A percentile compares a stretch with the other conserved stretches of the same genome.
These are phyloP conservation scores for Camponotus fellah DNA, from an alignment of 2,888 invertebrate genomes.

Conservation along the genomic window DNA sequence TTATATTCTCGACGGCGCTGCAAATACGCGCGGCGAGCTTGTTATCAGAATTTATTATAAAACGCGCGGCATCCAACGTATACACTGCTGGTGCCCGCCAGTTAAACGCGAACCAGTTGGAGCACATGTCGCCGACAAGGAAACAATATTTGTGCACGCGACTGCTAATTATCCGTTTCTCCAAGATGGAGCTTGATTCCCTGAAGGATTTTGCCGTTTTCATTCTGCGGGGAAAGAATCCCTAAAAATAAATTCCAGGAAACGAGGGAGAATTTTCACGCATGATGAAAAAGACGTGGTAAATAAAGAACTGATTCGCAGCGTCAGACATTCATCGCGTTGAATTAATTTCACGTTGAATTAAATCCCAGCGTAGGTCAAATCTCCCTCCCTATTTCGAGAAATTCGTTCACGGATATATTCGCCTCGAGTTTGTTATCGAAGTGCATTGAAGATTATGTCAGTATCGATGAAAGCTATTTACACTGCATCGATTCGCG, in stretches of 20 bases:
- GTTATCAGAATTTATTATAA: slow-evolving; percentile 56
- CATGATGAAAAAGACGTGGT: neutral
- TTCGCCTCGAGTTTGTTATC: no score
- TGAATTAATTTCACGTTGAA: neutral
- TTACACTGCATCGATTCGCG: slow-evolving; percentile 9
- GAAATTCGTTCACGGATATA: neutral
- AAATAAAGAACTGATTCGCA: neutral
- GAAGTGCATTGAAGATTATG: neutral
- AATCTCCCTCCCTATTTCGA: neutral
- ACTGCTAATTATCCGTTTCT: neutral
- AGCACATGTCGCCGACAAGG: neutral
- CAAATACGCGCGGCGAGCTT: slow-evolving; percentile 39
- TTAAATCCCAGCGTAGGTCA: no score
- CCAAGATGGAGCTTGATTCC: neutral
- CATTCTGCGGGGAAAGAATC: neutral
- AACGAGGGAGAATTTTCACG: neutral
- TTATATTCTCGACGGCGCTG: slow-evolving; percentile 45
- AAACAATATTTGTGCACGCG: neutral
- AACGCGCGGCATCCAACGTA: neutral
- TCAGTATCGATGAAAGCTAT: slow-evolving; percentile 19
- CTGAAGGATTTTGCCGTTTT: no score
- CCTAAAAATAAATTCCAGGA: neutral
- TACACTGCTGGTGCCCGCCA: slow-evolving; percentile 13
- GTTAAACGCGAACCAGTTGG: slow-evolving; percentile 15
- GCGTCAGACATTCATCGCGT: neutral